Percentiles rank a stretch among this genome's conserved stretches.
These are phyloP conservation scores for Eunapius fragilis DNA, from an alignment of 37 sponge, comb jelly and placozoan species.

Conservation along the genomic window DNA sequence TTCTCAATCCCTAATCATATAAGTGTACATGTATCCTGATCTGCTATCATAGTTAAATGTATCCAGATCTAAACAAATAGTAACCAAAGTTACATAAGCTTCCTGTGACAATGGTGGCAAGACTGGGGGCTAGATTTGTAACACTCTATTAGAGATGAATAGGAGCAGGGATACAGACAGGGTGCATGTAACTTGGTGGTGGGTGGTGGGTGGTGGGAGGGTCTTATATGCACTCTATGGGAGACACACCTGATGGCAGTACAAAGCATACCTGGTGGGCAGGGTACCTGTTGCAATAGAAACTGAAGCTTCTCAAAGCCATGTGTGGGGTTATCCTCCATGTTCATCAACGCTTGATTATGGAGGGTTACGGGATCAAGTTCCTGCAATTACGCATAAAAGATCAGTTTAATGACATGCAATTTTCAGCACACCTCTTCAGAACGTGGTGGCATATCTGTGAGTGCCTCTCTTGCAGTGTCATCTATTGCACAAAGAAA, in stretches of 20 bases:
- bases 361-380: slow-evolving; percentile 95
- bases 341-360: slow-evolving; percentile 97
- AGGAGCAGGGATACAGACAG: too few relatives aligned
- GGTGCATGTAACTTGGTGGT: too few relatives aligned
- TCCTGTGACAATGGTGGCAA: too few relatives aligned
- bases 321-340: slow-evolving; percentile 87
- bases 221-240: background rate
- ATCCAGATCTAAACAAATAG: too few relatives aligned
- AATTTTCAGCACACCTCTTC: slow-evolving; percentile 64
- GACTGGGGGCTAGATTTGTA: too few relatives aligned
- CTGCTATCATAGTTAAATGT: too few relatives aligned
- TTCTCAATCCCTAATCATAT: too few relatives aligned
- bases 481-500: slow-evolving; percentile 45
- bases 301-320: slow-evolving; percentile 99
- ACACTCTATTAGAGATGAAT: too few relatives aligned
- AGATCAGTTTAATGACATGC: background rate
- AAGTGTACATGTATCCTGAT: too few relatives aligned
- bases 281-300: slow-evolving; percentile 91
- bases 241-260: background rate
- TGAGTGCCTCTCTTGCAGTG: slow-evolving; percentile 91
- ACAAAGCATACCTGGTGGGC: slow-evolving; percentile 73
- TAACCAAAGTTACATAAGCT: too few relatives aligned
- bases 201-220: too few relatives aligned
- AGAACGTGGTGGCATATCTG: slow-evolving; percentile 96
- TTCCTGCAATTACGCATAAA: slow-evolving; percentile 46